Conservation (phyloP, 2,888 invertebrate genomes). For the Paralinhomoeus sp. region DNA sequence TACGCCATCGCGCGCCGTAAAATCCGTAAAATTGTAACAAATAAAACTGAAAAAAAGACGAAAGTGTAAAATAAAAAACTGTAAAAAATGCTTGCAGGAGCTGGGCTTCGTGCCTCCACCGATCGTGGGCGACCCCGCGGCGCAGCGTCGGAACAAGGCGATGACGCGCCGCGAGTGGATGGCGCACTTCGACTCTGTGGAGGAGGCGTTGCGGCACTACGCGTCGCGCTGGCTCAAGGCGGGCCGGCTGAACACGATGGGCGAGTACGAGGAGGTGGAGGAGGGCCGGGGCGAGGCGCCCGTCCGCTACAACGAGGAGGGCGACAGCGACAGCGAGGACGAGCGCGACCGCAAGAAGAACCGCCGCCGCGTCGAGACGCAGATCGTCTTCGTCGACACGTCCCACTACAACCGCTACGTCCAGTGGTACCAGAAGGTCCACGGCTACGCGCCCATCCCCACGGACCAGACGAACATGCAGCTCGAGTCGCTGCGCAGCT, state of each 20-base stretch:
- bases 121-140: background rate
- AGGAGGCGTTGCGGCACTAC: slow-evolving; percentile 1
- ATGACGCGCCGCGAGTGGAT: background rate
- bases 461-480: background rate
- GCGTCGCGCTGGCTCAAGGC: slow-evolving; percentile 1
- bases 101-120: slow-evolving; percentile 3
- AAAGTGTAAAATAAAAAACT: no score
- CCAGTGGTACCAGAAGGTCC: slow-evolving; percentile 2
- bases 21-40: no score
- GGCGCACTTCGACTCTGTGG: background rate
- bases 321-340: no score
- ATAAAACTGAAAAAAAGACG: no score
- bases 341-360: no score
- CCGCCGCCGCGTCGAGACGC: background rate
- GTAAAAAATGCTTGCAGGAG: no score
- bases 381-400: slow-evolving; percentile 5
- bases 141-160: background rate
- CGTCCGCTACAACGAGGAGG: background rate
- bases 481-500: background rate
- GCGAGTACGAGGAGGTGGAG: slow-evolving; percentile 2
- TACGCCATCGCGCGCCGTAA: no score
- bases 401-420: slow-evolving; percentile 2
- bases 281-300: background rate
- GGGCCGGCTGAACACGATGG: slow-evolving; percentile 1
- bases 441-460: slow-evolving; percentile 10